These are phyloP conservation scores for Forpus xanthops DNA, from an alignment of 2,797 vertebrate species.

Conservation along the genomic window DNA sequence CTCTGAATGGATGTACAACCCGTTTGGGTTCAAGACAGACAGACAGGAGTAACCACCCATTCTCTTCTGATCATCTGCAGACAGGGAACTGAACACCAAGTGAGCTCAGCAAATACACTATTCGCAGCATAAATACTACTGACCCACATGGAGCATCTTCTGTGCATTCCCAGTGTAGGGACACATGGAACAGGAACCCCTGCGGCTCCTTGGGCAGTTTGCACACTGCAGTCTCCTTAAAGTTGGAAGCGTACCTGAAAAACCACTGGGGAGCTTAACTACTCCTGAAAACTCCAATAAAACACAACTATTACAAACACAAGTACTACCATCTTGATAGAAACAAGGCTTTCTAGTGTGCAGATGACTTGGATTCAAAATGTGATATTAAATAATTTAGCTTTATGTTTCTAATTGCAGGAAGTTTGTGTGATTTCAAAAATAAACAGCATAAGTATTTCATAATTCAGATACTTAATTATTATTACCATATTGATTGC, in stretches of 20 bases:
- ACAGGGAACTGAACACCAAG: not conserved
- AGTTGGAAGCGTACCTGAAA: not conserved
- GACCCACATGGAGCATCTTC: not conserved
- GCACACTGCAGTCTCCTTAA: not conserved
- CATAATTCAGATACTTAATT: constrained; percentile 63
- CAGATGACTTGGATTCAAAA: not conserved
- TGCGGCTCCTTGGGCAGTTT: fast-evolving
- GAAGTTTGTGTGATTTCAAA: constrained; percentile 43
- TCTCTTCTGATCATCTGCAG: not conserved
- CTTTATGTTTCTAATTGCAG: constrained; percentile 60
- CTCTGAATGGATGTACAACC: not conserved
- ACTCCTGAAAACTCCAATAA: not conserved
- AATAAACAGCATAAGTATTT: constrained; percentile 58
- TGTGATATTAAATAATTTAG: constrained; percentile 48
- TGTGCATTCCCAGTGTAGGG: not conserved
- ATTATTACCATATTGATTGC: constrained; percentile 61
- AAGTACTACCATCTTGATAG: not conserved
- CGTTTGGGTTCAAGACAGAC: not conserved
- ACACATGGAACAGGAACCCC: not conserved
- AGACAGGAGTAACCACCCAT: not conserved
- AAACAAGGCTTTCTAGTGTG: not conserved
- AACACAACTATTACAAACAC: not conserved
- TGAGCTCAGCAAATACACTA: not conserved
- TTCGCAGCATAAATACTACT: not conserved
- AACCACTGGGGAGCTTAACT: not conserved